phyloP scores from a whole-genome alignment of 2,888 invertebrate species.

The Polydrusus pterygomalis region DNA sequence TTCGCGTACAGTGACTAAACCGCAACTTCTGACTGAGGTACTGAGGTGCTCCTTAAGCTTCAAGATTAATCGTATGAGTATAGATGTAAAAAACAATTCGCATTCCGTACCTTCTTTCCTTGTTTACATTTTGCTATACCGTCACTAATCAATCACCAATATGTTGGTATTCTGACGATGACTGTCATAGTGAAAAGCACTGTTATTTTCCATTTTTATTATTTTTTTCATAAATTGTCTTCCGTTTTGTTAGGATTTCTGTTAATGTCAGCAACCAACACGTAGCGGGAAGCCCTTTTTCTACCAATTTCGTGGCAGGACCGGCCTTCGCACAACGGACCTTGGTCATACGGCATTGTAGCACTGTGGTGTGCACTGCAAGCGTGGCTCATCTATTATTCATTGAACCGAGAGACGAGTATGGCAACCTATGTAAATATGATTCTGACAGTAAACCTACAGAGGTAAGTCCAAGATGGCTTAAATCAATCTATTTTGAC shows the following conservation, averaged over 20 bases:
- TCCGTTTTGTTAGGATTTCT: constrained; percentile 75
- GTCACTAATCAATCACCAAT: too few species aligned
- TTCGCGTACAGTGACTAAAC: too few species aligned
- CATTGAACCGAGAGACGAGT: constrained; percentile 94
- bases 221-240: background rate
- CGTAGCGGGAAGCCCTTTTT: constrained; percentile 90
- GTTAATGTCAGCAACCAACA: constrained; percentile 88
- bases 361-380: constrained; percentile 89
- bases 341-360: constrained; percentile 82
- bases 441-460: constrained; percentile 77
- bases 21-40: too few species aligned
- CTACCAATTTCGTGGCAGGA: constrained; percentile 88
- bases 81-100: too few species aligned
- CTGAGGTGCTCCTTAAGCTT: too few species aligned
- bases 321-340: constrained; percentile 89
- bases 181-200: too few species aligned
- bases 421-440: constrained; percentile 87
- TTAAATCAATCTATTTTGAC: too few species aligned
- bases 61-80: too few species aligned
- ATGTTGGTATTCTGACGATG: too few species aligned
- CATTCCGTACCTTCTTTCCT: too few species aligned
- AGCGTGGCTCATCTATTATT: constrained; percentile 84
- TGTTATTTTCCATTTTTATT: too few species aligned
- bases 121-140: too few species aligned
- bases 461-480: constrained; percentile 56